Conservation (phyloP, 2,888 invertebrate species). For the Morpho helenor region DNA sequence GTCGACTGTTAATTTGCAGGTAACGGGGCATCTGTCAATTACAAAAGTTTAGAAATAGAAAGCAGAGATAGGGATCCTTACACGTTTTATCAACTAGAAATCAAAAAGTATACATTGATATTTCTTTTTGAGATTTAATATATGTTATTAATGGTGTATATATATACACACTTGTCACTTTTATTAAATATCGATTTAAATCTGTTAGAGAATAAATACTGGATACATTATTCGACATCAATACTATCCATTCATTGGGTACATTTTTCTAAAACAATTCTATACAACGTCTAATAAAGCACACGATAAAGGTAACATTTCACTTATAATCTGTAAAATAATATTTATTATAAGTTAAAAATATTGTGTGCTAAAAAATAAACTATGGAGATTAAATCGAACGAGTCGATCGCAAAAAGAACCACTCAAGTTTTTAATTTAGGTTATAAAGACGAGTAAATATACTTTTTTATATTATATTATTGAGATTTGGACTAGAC, state of each 20-base stretch:
- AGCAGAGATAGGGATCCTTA: no score
- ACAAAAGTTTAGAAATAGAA: no score
- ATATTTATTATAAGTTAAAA: slow-evolving; percentile 28
- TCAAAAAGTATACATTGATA: no score
- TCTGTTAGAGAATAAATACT: slow-evolving; percentile 23
- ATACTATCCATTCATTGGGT: slow-evolving; percentile 33
- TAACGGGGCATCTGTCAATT: no score
- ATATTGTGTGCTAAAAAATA: slow-evolving; percentile 11
- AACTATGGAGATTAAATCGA: slow-evolving; percentile 13
- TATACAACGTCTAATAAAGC: slow-evolving; percentile 43
- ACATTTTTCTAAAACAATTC: slow-evolving; percentile 32
- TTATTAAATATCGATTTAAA: slow-evolving; percentile 19
- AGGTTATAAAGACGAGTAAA: slow-evolving; percentile 60
- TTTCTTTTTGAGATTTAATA: no score
- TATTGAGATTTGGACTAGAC: slow-evolving; percentile 77
- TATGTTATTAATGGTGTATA: no score
- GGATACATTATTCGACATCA: slow-evolving; percentile 35
- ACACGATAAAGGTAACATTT: slow-evolving; percentile 32
- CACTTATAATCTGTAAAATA: slow-evolving; percentile 44
- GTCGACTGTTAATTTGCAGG: no score
- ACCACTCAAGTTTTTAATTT: slow-evolving; percentile 32
- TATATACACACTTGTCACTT: slow-evolving; percentile 8
- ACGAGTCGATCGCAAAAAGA: slow-evolving; percentile 38
- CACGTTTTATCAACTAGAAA: no score
- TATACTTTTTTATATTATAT: slow-evolving; percentile 58